Evolutionary conservation across 2,113 vertebrate genomes (phyloP).

Genomic region (Pituophis catenifer): DNA sequence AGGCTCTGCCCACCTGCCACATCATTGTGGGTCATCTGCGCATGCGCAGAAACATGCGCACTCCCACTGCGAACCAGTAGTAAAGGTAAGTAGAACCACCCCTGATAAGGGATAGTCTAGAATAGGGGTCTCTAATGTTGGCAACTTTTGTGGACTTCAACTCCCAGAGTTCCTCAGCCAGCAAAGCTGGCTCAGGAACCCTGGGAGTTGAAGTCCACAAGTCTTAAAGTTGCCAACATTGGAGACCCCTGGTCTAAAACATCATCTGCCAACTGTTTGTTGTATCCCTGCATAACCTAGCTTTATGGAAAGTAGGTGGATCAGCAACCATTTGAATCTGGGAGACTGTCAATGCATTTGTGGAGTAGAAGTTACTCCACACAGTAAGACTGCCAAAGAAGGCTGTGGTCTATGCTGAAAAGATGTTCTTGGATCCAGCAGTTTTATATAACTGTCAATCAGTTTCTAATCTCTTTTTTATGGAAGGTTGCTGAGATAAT

Average conservation of each 20-base stretch:
- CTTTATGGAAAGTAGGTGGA: neutral
- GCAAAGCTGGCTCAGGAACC: no score
- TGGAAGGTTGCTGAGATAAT: neutral
- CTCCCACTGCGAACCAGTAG: no score
- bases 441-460: neutral
- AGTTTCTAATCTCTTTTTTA: neutral
- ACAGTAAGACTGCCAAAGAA: neutral
- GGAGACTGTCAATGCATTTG: neutral
- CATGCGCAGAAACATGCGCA: no score
- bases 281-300: neutral
- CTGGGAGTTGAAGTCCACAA: no score
- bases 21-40: no score
- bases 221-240: no score
- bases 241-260: neutral
- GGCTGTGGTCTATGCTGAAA: neutral
- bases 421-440: neutral
- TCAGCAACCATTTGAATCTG: neutral
- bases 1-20: no score
- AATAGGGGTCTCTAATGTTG: no score
- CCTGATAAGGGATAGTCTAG: no score
- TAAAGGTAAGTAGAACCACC: no score
- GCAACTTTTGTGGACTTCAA: no score
- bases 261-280: neutral
- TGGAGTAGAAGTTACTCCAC: neutral
- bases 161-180: no score